Evolutionary conservation across 1,140 invertebrate species (phyloP), one percentile per base, ranked within the genome.

Genomic region (Bathynomus jamesi): DNA sequence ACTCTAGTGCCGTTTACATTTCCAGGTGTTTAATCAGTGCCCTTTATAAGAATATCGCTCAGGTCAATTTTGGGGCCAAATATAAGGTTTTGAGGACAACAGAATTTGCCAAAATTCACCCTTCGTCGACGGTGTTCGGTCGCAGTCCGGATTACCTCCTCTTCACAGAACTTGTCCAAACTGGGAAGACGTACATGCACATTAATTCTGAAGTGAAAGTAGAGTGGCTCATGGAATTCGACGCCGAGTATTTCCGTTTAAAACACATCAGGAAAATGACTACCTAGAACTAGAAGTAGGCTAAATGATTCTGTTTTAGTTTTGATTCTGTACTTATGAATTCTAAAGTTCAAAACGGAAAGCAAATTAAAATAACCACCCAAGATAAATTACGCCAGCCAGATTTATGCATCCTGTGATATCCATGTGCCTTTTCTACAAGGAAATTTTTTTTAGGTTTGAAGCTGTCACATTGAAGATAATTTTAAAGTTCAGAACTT

Each of bases 121-220:
- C 94, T 8, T 89, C 90, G 21, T 93, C 92, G 11, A 86, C 86
- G 62, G 81, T 96, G 61, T 89, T 90, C 80, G 83, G 88, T 46
- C 87, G 87, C 63, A 87, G 90, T 78, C 90, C 92, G 0, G 84
- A 87, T 28, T 89, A 88, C 72, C 85, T 98, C n/a, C 83, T 98
- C 7, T 99, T 92, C 81, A 91, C 90, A 0, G 95, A 98, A 84
- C 85, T 98, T 40, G 87, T 97, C 13, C 87, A 91, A 78, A 96
- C 95, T 0, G 87, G 86, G 40, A 91, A 90, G 78, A 88, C 89
- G 77, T 97, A 93, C 83, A 87, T 97, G 77, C 85, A 91, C 60
- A 87, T 85, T 78, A 84, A 91, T 61, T 91, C 88, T 17, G 85
- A 86, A 30, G 87, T 94, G 46, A 88, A 91, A 78, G 82, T 87